These are phyloP conservation scores for Chrysolina americana DNA, from an alignment of 2,888 invertebrate genomes.

Conservation along the genomic window DNA sequence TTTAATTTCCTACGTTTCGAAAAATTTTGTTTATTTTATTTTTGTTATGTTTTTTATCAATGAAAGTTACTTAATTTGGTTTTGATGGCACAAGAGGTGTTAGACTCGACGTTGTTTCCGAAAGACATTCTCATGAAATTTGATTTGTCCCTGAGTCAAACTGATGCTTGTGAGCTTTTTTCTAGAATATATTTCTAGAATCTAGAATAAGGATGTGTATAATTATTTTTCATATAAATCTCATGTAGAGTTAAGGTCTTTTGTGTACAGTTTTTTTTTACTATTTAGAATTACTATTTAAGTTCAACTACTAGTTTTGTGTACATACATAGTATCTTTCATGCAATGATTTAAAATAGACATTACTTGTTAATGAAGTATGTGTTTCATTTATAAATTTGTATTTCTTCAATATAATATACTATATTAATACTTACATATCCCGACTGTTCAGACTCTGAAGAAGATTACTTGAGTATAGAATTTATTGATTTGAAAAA, in stretches of 20 bases:
- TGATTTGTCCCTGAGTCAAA: constrained; percentile 30
- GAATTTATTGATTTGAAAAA: no score
- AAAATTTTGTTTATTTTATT: no score
- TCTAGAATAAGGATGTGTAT: constrained; percentile 61
- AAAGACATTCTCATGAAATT: constrained; percentile 11
- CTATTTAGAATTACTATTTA: constrained; percentile 58
- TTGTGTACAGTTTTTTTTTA: constrained; percentile 62
- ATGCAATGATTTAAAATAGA: constrained; percentile 62
- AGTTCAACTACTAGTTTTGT: constrained; percentile 56
- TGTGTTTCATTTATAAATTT: constrained; percentile 24
- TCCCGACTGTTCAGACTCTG: no score
- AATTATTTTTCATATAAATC: constrained; percentile 63
- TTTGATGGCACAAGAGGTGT: neutral
- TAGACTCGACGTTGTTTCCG: neutral
- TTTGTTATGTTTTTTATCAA: no score
- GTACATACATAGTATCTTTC: constrained; percentile 62
- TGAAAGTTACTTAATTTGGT: no score
- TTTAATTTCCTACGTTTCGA: no score
- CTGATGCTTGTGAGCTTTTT: constrained; percentile 59
- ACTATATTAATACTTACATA: no score
- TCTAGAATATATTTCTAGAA: constrained; percentile 55
- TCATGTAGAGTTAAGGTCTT: constrained; percentile 59
- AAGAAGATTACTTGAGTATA: no score
- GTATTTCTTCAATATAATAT: no score
- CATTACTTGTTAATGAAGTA: constrained; percentile 57